These are phyloP conservation scores for Muscidifurax raptorellus DNA, from an alignment of 1,140 invertebrate species.

Conservation along the genomic window DNA sequence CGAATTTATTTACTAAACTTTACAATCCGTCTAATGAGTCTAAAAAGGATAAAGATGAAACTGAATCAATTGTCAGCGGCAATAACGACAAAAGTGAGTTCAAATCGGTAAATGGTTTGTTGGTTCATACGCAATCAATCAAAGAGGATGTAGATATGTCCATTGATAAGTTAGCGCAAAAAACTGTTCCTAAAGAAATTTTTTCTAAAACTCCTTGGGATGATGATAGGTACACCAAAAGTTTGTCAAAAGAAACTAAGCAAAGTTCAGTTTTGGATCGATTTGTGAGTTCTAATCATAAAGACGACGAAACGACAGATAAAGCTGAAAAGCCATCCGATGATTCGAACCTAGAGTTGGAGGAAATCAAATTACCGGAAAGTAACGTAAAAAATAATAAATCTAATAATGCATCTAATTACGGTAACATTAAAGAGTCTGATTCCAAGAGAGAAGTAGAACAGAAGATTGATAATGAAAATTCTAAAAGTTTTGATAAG, in stretches of 20 bases:
- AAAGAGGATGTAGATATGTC: background rate
- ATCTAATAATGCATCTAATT: background rate
- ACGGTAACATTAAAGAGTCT: background rate
- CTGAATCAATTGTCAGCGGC: background rate
- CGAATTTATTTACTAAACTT: background rate
- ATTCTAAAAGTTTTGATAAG: slow-evolving; percentile 72
- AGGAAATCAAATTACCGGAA: background rate
- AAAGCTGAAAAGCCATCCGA: background rate
- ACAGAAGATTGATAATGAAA: slow-evolving; percentile 29
- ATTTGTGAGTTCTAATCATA: background rate
- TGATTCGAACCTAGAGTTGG: background rate
- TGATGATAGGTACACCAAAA: background rate
- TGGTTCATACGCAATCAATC: background rate
- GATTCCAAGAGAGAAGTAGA: background rate
- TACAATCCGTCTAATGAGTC: background rate
- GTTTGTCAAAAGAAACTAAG: background rate
- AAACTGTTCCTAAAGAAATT: background rate
- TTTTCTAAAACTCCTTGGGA: background rate
- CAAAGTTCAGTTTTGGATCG: background rate
- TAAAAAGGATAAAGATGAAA: background rate
- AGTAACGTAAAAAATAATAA: background rate
- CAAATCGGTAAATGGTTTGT: background rate
- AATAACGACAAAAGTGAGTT: slow-evolving; percentile 12
- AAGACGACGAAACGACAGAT: background rate
- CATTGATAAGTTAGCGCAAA: background rate